Evolutionary conservation across 1,140 invertebrate species (phyloP).

Genomic region (Apis mellifera): DNA sequence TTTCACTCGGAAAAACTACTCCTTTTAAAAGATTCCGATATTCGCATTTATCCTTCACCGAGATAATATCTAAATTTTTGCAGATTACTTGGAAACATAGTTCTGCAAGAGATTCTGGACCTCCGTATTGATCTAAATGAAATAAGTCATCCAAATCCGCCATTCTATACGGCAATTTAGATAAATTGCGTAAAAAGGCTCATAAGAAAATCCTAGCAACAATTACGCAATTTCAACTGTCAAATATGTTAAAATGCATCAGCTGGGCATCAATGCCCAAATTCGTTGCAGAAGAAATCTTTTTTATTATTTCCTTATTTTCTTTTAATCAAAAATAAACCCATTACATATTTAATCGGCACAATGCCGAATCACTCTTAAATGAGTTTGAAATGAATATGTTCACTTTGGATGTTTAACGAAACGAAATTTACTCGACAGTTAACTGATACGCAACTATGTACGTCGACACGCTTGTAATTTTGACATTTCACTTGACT

Average conservation of each 20-base stretch:
- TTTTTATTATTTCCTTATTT: conserved; percentile 16
- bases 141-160: conserved; percentile 72
- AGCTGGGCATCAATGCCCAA: conserved; percentile 47
- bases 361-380: conserved; percentile 11
- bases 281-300: background rate
- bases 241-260: conserved; percentile 62
- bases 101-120: conserved; percentile 81
- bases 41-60: conserved; percentile 72
- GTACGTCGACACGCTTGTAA: conserved; percentile 24
- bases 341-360: conserved; percentile 11
- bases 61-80: conserved; percentile 84
- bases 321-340: background rate
- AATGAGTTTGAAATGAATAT: conserved; percentile 4
- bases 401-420: conserved; percentile 1
- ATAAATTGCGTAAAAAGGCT: conserved; percentile 44
- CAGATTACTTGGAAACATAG: conserved; percentile 85
- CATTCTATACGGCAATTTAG: conserved; percentile 62
- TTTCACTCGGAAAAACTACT: conserved; percentile 85
- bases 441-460: conserved; percentile 1
- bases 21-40: conserved; percentile 80
- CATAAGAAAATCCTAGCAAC: conserved; percentile 42
- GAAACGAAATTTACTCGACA: conserved; percentile 17
- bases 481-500: conserved; percentile 58
- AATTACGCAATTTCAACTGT: conserved; percentile 66
- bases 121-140: conserved; percentile 70